These are phyloP conservation scores for Dioctria rufipes DNA, from an alignment of 2,888 invertebrate species.

Conservation along the genomic window DNA sequence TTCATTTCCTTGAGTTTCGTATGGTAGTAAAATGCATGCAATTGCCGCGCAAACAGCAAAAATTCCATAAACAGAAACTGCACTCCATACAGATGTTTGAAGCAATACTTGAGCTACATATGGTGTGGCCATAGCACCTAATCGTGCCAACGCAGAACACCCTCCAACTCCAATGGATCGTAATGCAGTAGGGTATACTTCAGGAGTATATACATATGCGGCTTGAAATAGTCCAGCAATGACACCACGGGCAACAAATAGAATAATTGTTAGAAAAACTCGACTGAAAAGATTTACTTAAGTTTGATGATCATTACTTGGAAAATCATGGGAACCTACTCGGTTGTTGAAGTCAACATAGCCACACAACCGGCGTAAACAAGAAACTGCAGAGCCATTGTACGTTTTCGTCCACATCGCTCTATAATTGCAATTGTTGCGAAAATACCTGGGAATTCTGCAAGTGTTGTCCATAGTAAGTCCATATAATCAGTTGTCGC, in stretches of 20 bases:
- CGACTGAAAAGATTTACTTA: constrained; percentile 73
- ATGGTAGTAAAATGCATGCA: constrained; percentile 77
- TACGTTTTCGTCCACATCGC: constrained; percentile 89
- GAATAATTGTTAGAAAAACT: constrained; percentile 82
- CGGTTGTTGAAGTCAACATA: constrained; percentile 81
- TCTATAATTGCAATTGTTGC: constrained; percentile 92
- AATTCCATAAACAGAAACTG: constrained; percentile 76
- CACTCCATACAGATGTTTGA: constrained; percentile 74
- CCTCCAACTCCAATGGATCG: constrained; percentile 93
- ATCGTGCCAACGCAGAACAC: constrained; percentile 90
- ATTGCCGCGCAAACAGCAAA: constrained; percentile 76
- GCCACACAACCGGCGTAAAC: constrained; percentile 85
- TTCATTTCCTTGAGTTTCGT: constrained; percentile 75
- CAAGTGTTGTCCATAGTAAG: constrained; percentile 92
- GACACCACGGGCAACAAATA: constrained; percentile 91
- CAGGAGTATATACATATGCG: constrained; percentile 96
- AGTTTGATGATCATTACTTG: background rate
- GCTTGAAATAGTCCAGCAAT: constrained; percentile 96
- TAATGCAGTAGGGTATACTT: constrained; percentile 92
- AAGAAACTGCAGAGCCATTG: constrained; percentile 94
- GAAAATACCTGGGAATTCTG: constrained; percentile 94
- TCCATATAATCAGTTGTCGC: constrained; percentile 93
- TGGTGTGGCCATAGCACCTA: constrained; percentile 95
- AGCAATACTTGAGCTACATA: constrained; percentile 91
- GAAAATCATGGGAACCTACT: constrained; percentile 70